phyloP scores from a whole-genome alignment of 2,113 vertebrate genomes.

The Microcebus griseorufus region DNA sequence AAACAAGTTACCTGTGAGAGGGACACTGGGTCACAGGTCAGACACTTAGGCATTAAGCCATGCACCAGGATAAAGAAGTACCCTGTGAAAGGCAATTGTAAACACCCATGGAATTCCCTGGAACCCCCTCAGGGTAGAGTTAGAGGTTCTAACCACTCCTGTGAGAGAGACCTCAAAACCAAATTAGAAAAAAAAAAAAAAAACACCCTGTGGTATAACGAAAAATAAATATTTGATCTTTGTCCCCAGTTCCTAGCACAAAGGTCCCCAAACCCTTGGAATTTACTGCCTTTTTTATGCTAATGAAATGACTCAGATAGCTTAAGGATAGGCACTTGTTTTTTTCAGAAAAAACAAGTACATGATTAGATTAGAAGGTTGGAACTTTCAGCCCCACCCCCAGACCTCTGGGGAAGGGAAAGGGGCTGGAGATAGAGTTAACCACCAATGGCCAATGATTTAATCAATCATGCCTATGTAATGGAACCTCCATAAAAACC shows the following conservation, averaged over 20 bases:
- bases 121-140: background rate
- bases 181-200: no score
- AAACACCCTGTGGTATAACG: no score
- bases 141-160: background rate
- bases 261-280: no score
- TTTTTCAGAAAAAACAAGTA: background rate
- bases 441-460: background rate
- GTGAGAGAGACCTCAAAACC: background rate
- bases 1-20: background rate
- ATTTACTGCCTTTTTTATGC: no score
- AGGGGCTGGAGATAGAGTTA: background rate
- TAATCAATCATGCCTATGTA: background rate
- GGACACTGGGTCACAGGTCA: background rate
- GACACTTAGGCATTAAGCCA: background rate
- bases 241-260: no score
- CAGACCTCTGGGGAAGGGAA: background rate
- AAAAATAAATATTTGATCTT: no score
- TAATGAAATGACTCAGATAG: background rate
- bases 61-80: background rate
- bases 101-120: background rate
- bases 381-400: background rate
- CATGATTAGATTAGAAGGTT: background rate
- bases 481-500: background rate
- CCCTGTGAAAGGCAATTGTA: background rate
- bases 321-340: background rate